A percentile compares a stretch with the other conserved stretches of the same genome.
These are phyloP conservation scores for Rhopilema esculentum DNA, from an alignment of 30 jellyfish, hydroid and myxozoan species.

Conservation along the genomic window DNA sequence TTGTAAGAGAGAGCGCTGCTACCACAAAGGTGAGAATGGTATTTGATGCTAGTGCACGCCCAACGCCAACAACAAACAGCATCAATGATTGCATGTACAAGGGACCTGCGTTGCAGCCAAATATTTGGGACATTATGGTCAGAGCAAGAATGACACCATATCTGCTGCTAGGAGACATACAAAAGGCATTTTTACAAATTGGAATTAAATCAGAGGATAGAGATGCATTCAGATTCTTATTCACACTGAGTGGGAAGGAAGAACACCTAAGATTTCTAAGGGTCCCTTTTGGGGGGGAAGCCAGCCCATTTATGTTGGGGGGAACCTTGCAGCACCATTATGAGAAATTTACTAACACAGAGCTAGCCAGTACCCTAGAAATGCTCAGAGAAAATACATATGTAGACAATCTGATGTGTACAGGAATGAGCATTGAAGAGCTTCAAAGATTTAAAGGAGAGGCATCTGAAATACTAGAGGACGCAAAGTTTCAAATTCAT, in stretches of 20 bases:
- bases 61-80: conserved; percentile 7
- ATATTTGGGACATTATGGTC: conserved; percentile 63
- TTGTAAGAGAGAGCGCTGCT: conserved; percentile 42
- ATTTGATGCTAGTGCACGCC: conserved; percentile 40
- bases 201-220: conserved; percentile 49
- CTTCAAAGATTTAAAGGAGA: conserved; percentile 4
- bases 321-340: conserved; percentile 23
- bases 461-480: conserved; percentile 43
- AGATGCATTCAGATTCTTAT: conserved; percentile 63
- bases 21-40: conserved; percentile 51
- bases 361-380: not conserved
- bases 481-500: conserved; percentile 6
- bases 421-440: not conserved
- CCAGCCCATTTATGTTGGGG: conserved; percentile 46
- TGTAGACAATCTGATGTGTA: conserved; percentile 33
- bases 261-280: conserved; percentile 52
- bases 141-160: conserved; percentile 61
- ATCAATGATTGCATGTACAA: conserved; percentile 39
- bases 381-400: conserved; percentile 3
- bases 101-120: conserved; percentile 60
- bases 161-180: conserved; percentile 31
- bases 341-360: not conserved
- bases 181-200: conserved; percentile 55
- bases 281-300: conserved; percentile 54
- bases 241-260: conserved; percentile 31